phyloP scores from a whole-genome alignment of 2,113 vertebrate species.

The Anoplopoma fimbria region DNA sequence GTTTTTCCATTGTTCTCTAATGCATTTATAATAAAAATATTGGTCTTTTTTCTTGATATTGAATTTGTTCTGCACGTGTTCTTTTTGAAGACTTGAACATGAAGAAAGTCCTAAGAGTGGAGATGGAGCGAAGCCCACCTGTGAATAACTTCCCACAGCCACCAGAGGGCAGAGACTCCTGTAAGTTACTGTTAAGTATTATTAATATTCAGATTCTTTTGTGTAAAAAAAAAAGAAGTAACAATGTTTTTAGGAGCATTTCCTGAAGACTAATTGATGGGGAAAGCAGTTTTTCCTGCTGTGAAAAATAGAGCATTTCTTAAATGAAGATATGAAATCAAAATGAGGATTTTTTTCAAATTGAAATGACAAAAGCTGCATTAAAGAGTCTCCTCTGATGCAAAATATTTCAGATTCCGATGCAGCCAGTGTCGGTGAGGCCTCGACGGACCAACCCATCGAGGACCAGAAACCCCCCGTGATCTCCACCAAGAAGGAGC shows the following conservation, averaged over 20 bases:
- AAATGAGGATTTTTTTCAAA: background rate
- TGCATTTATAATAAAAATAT: background rate
- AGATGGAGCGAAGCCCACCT: conserved; percentile 35
- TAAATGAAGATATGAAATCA: background rate
- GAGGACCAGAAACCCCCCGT: conserved; percentile 75
- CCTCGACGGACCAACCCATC: conserved; percentile 56
- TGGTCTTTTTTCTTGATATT: background rate
- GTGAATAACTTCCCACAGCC: conserved; percentile 47
- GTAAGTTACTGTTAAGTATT: conserved; percentile 24
- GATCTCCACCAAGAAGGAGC: conserved; percentile 83
- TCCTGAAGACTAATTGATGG: too few relatives aligned
- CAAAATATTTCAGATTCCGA: conserved; percentile 42
- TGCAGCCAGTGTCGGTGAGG: conserved; percentile 60
- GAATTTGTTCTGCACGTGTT: background rate
- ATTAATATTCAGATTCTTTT: background rate
- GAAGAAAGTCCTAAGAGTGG: conserved; percentile 72
- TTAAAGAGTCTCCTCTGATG: background rate
- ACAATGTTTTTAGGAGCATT: too few relatives aligned
- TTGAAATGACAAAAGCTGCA: background rate
- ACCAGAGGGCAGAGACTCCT: conserved; percentile 63
- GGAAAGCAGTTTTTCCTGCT: too few relatives aligned
- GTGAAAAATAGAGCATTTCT: too few relatives aligned
- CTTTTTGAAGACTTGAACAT: conserved; percentile 67
- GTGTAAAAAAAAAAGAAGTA: too few relatives aligned
- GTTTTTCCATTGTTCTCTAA: background rate